Evolutionary conservation across 2,113 vertebrate genomes (phyloP).

Genomic region (Peromyscus californicus): DNA sequence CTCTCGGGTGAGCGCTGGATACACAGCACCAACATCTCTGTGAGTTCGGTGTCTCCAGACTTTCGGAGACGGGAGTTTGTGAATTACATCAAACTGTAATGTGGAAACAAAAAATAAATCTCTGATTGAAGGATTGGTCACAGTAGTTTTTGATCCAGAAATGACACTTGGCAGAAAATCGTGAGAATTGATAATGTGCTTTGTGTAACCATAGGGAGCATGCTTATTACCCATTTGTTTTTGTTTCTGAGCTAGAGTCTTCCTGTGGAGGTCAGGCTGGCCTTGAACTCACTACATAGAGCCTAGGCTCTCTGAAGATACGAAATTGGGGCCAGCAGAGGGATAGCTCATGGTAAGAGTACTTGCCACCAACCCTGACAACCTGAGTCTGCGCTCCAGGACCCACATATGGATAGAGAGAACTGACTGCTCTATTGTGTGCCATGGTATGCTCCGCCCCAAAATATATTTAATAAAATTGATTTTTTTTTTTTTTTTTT

Average conservation of each 20-base stretch:
- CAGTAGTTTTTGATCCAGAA: conserved; percentile 55
- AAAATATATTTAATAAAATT: not conserved
- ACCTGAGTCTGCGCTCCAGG: too few species aligned
- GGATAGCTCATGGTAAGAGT: not conserved
- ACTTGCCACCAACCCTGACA: not conserved
- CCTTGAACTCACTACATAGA: not conserved
- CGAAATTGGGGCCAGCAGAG: not conserved
- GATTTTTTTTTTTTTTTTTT: not conserved
- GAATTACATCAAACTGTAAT: conserved; percentile 73
- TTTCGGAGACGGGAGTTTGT: conserved; percentile 60
- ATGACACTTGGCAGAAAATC: conserved; percentile 62
- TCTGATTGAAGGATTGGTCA: conserved; percentile 77
- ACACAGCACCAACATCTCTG: not conserved
- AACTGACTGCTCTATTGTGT: not conserved
- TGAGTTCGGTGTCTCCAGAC: conserved; percentile 64
- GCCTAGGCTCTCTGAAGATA: conserved; percentile 27
- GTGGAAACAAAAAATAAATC: conserved; percentile 75
- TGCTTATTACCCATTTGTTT: not conserved
- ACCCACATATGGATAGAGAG: not conserved
- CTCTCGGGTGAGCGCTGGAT: conserved; percentile 23
- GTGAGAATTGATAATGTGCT: conserved; percentile 52
- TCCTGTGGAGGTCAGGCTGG: not conserved
- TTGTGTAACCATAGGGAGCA: conserved; percentile 49
- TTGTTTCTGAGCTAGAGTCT: not conserved
- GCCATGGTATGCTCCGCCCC: not conserved